Evolutionary conservation across 2,113 vertebrate species (phyloP).

Genomic region (Phyllopteryx taeniolatus): DNA sequence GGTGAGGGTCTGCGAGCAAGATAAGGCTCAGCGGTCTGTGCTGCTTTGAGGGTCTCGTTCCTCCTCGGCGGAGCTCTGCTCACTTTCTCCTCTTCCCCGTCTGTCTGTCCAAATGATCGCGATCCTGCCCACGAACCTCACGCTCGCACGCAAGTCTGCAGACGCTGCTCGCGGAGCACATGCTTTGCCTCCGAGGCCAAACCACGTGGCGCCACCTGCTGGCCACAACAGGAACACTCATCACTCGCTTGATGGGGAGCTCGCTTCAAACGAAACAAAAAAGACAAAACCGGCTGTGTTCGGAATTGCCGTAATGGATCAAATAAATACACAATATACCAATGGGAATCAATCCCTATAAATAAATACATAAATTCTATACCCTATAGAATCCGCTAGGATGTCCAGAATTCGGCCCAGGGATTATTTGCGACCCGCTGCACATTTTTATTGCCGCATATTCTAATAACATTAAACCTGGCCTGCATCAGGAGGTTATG

Average conservation of each 20-base stretch:
- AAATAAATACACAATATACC: no score
- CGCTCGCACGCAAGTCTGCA: constrained; percentile 13
- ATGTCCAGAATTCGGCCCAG: no score
- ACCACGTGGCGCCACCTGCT: constrained; percentile 60
- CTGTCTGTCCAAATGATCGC: constrained; percentile 41
- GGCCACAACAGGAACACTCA: constrained; percentile 32
- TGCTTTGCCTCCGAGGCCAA: constrained; percentile 33
- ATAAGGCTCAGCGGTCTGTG: constrained; percentile 20
- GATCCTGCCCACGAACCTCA: constrained; percentile 45
- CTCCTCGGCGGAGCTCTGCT: constrained; percentile 37
- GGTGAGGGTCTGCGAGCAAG: constrained; percentile 13
- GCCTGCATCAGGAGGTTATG: no score
- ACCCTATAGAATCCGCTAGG: no score
- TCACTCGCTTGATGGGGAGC: neutral
- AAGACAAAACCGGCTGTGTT: no score
- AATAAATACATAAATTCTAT: no score
- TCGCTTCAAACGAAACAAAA: neutral
- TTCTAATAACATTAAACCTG: no score
- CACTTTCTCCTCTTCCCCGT: constrained; percentile 25
- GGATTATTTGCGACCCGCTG: no score
- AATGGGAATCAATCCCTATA: no score
- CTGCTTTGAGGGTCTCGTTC: constrained; percentile 26
- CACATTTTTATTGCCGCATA: neutral
- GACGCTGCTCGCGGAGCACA: constrained; percentile 41
- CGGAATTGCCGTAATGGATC: neutral